Evolutionary conservation across 2,888 invertebrate species (phyloP).

Genomic region (Cosmorhoe ocellata): DNA sequence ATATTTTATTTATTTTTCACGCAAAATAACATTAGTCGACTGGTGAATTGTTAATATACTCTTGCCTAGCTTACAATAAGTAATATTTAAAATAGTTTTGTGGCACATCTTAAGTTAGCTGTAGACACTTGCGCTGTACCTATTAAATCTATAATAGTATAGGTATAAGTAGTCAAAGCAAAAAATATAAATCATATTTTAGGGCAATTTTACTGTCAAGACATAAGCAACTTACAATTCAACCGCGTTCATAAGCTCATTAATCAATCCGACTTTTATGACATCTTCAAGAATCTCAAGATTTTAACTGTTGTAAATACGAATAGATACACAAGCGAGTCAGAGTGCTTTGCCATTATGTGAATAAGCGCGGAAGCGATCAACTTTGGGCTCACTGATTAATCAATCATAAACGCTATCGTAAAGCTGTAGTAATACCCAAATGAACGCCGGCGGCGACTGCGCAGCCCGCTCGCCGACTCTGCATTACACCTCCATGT

Average conservation of each 20-base stretch:
- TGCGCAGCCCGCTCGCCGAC: slow-evolving; percentile 37
- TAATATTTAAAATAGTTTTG: too few species aligned
- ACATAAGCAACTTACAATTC: slow-evolving; percentile 4
- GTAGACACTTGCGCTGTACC: too few species aligned
- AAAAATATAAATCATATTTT: too few species aligned
- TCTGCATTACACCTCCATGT: slow-evolving; percentile 59
- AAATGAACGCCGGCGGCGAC: slow-evolving; percentile 52
- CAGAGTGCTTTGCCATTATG: slow-evolving; percentile 56
- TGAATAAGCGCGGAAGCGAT: slow-evolving; percentile 69
- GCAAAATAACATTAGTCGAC: too few species aligned
- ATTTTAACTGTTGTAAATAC: slow-evolving; percentile 21
- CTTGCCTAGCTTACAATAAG: too few species aligned
- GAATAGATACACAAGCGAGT: slow-evolving; percentile 26
- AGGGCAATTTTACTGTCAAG: slow-evolving; percentile 4
- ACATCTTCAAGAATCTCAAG: slow-evolving; percentile 15
- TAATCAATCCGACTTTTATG: slow-evolving; percentile 16
- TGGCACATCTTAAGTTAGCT: too few species aligned
- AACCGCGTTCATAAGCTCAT: background rate
- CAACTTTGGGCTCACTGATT: slow-evolving; percentile 63
- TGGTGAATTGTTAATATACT: too few species aligned
- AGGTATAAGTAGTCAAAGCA: too few species aligned
- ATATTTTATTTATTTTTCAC: too few species aligned
- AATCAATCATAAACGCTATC: slow-evolving; percentile 70
- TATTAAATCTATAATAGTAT: too few species aligned
- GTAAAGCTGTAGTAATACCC: slow-evolving; percentile 59